Conservation (phyloP, 2,888 invertebrate genomes). For the Pseudococcus longispinus region DNA sequence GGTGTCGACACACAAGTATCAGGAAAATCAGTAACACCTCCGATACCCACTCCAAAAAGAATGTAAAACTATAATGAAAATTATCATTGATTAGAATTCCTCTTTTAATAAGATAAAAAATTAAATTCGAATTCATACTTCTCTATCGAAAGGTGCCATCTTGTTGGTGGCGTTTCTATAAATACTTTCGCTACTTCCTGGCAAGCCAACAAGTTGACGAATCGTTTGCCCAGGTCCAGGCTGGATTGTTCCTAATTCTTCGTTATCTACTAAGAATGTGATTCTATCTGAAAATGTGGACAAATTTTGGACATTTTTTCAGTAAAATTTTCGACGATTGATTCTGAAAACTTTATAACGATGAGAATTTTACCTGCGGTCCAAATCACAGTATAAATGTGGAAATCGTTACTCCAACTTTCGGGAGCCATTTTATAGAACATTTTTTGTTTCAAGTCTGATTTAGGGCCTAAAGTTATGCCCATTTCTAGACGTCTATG, state of each 20-base stretch:
- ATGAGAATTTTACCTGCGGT: conserved; percentile 61
- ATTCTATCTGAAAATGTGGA: conserved; percentile 27
- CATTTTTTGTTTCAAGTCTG: conserved; percentile 59
- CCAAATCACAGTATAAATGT: conserved; percentile 67
- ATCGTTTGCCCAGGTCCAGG: conserved; percentile 7
- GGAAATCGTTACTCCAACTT: conserved; percentile 64
- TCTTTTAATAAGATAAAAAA: background rate
- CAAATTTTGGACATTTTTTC: background rate
- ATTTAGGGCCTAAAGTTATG: conserved; percentile 60
- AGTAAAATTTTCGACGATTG: background rate
- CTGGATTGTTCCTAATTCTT: conserved; percentile 6
- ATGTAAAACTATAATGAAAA: conserved; percentile 60
- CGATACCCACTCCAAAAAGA: conserved; percentile 61
- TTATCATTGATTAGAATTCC: background rate
- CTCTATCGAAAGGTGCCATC: conserved; percentile 78
- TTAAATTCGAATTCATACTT: conserved; percentile 65
- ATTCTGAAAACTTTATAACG: background rate
- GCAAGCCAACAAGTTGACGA: conserved; percentile 57
- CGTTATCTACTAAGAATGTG: conserved; percentile 14
- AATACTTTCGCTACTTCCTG: conserved; percentile 19
- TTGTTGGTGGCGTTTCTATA: conserved; percentile 59
- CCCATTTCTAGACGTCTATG: conserved; percentile 62
- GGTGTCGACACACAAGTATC: conserved; percentile 59
- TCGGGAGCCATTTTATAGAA: conserved; percentile 59
- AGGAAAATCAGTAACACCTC: conserved; percentile 61